Evolutionary conservation across 2,888 invertebrate species (phyloP).

Genomic region (Trisateles emortualis): DNA sequence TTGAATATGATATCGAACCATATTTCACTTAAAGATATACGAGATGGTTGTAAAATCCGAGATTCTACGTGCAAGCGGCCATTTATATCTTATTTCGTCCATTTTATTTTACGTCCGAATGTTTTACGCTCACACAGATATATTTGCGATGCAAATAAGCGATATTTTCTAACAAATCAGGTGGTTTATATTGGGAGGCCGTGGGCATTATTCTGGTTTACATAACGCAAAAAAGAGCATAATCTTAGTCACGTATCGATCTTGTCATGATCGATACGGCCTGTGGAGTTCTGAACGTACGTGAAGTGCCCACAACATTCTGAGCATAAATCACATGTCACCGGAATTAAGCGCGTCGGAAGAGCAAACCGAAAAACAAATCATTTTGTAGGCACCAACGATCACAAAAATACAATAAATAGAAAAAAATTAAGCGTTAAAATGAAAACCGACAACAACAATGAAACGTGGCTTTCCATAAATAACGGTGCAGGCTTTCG

Average conservation of each 20-base stretch:
- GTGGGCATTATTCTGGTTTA: slow-evolving; percentile 65
- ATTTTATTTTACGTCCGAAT: slow-evolving; percentile 72
- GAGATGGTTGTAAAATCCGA: slow-evolving; percentile 72
- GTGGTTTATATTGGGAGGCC: slow-evolving; percentile 64
- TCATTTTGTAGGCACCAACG: slow-evolving; percentile 61
- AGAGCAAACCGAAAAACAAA: slow-evolving; percentile 74
- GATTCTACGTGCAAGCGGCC: slow-evolving; percentile 68
- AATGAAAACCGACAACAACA: slow-evolving; percentile 83
- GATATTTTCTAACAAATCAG: slow-evolving; percentile 75
- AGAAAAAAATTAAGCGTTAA: slow-evolving; percentile 77
- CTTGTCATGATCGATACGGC: slow-evolving; percentile 59
- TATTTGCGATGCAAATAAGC: slow-evolving; percentile 79
- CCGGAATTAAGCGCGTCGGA: slow-evolving; percentile 70
- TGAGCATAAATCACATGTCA: slow-evolving; percentile 66
- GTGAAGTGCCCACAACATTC: slow-evolving; percentile 51
- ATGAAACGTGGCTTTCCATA: slow-evolving; percentile 83
- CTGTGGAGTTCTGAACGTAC: slow-evolving; percentile 51
- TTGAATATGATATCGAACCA: slow-evolving; percentile 67
- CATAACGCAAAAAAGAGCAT: slow-evolving; percentile 67
- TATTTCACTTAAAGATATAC: slow-evolving; percentile 72
- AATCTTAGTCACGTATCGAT: slow-evolving; percentile 66
- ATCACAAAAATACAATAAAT: slow-evolving; percentile 73
- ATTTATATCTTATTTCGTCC: slow-evolving; percentile 77
- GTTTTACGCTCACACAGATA: slow-evolving; percentile 65
- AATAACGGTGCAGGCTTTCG: slow-evolving; percentile 83